These are phyloP conservation scores for Micromys minutus DNA, from an alignment of 2,113 vertebrate species.

Conservation along the genomic window DNA sequence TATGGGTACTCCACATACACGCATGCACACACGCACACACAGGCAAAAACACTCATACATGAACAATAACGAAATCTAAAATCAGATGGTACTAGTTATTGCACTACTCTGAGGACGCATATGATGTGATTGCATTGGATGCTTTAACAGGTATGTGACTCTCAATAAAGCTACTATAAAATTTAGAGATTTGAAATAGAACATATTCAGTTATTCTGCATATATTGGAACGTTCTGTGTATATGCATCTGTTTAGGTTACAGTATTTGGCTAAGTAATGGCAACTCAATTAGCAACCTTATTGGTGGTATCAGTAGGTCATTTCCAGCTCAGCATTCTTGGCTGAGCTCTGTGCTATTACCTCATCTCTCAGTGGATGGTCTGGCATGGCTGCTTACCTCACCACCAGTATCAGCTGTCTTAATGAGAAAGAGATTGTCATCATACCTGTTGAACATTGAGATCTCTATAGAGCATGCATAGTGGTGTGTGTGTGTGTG, in stretches of 20 bases:
- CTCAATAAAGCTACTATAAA: neutral
- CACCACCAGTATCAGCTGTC: too few species aligned
- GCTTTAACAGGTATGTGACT: neutral
- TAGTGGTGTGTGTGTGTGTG: neutral
- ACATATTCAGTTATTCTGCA: neutral
- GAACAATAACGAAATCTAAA: neutral
- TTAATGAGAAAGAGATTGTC: neutral
- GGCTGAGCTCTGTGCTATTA: neutral
- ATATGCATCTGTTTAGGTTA: neutral
- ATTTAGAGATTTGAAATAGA: neutral
- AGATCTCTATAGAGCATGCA: neutral
- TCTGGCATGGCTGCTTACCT: neutral
- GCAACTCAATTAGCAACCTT: neutral
- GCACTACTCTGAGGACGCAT: neutral
- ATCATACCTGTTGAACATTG: neutral
- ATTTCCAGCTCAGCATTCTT: neutral
- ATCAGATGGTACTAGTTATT: neutral
- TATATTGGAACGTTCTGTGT: neutral
- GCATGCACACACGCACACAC: too few species aligned
- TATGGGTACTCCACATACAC: neutral
- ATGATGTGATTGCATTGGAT: accelerated
- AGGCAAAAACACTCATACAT: neutral
- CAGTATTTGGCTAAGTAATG: neutral
- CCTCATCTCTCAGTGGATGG: neutral
- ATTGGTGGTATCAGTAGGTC: neutral